Evolutionary conservation across 92 coral and sea anemone species (phyloP), one percentile per base, ranked within the genome.

Genomic region (Actinernus sp.): DNA sequence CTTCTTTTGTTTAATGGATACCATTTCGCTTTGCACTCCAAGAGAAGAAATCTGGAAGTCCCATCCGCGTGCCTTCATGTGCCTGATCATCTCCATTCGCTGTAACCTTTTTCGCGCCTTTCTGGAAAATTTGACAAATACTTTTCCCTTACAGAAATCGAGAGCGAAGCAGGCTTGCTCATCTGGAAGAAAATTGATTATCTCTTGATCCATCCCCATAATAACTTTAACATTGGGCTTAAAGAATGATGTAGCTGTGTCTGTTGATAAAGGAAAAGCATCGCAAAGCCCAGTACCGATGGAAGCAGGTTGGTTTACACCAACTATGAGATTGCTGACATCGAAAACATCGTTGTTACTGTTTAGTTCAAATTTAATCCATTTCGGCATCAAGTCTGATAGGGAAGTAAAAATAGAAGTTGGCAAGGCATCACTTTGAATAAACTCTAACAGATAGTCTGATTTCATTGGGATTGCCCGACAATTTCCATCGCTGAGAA

Each of bases 341-440:
- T 68, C 76, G 43, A 68, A 68, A 26, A 40, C 65, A 11, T 54
- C 31, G 41, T 68, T 68, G 38, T 21, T 68, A 25, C 28, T 56
- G 29, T 55, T 65, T 3, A 54, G 31, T 10, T 54, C 34, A 2
- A 68, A 41, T 18, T 55, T 40, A 26, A 55, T 41, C 88, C 88
- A 72, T 29, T 43, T 33, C 11, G 88, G 88, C 69, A 73, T 1
- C 1, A 30, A 31, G 0, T 44, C 40, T 8, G 88, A 26, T 13
- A 72, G 30, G 20, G 72, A 63, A 3, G 19, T 29, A 6, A 81
- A 13, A 34, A 72, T 46, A 19, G 69, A 37, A 12, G 17, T 64
- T 4, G 88, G 76, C 8, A 81, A 63, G 33, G 81, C 81, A 36
- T 81, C 81, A 31, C 23, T 65, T 32, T 73, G 81, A 13, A 81